Conservation (phyloP, 2,797 vertebrate genomes). For the Tadarida brasiliensis region DNA sequence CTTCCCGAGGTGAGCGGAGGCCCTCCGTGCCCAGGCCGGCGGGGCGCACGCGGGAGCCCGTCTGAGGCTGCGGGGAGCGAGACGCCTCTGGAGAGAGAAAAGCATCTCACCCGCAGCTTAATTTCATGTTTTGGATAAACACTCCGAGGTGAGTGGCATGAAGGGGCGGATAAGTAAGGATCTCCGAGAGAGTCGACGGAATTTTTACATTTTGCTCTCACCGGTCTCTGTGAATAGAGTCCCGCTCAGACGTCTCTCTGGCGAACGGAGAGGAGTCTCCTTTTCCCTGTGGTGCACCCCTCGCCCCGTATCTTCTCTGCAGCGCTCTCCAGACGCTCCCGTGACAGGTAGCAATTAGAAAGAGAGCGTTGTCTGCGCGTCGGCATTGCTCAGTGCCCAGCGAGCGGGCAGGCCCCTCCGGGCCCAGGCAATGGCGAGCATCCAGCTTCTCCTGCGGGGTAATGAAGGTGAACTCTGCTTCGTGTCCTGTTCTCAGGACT, state of each 20-base stretch:
- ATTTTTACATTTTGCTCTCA: not conserved
- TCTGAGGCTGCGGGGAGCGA: not conserved
- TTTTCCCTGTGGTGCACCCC: not conserved
- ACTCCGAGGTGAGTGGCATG: not conserved
- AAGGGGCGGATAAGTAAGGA: not conserved
- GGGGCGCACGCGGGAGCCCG: fast-evolving
- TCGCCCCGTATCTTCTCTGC: not conserved
- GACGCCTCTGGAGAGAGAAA: not conserved
- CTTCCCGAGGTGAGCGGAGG: not conserved
- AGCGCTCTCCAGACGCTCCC: not conserved
- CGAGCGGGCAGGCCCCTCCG: not conserved
- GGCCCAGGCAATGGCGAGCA: not conserved
- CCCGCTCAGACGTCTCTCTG: not conserved
- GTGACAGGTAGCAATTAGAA: not conserved
- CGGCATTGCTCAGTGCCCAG: not conserved
- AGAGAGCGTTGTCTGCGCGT: not conserved
- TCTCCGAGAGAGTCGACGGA: not conserved
- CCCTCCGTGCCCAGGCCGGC: fast-evolving
- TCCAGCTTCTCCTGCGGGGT: fast-evolving
- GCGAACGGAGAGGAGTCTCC: not conserved
- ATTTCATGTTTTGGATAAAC: conserved; percentile 58
- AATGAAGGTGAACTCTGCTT: fast-evolving
- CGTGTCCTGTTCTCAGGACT: not conserved
- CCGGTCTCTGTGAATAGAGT: not conserved
- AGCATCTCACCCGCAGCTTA: not conserved